These are phyloP conservation scores for Petaurus breviceps DNA, from an alignment of 2,113 vertebrate species.

Conservation along the genomic window DNA sequence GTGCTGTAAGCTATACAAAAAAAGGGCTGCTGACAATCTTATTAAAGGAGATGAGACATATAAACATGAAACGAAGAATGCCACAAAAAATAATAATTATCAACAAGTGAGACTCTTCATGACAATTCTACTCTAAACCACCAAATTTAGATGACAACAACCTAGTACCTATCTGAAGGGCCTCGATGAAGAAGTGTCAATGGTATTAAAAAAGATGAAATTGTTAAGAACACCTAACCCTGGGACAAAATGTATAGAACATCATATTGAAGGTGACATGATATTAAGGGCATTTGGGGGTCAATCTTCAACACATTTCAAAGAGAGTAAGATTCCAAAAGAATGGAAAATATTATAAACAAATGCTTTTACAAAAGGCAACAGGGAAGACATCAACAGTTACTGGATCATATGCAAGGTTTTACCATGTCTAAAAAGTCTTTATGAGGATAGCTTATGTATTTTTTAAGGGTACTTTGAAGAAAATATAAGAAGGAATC, in stretches of 20 bases:
- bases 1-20: not conserved
- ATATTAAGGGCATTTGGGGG: not conserved
- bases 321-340: not conserved
- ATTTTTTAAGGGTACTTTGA: not conserved
- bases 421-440: not conserved
- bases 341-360: not conserved
- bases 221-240: not conserved
- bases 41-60: constrained; percentile 5
- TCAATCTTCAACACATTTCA: not conserved
- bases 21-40: not conserved
- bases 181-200: not conserved
- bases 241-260: not conserved
- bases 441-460: not conserved
- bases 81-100: not conserved
- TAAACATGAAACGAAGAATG: not conserved
- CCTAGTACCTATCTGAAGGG: not conserved
- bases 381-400: not conserved
- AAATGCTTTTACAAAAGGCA: not conserved
- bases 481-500: not conserved
- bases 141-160: not conserved
- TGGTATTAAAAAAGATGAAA: not conserved
- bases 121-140: not conserved
- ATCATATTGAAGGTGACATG: not conserved
- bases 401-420: not conserved
- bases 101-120: not conserved